Base-by-base conservation (phyloP, 2,113 vertebrate species). In the Silurus asotus region DNA sequence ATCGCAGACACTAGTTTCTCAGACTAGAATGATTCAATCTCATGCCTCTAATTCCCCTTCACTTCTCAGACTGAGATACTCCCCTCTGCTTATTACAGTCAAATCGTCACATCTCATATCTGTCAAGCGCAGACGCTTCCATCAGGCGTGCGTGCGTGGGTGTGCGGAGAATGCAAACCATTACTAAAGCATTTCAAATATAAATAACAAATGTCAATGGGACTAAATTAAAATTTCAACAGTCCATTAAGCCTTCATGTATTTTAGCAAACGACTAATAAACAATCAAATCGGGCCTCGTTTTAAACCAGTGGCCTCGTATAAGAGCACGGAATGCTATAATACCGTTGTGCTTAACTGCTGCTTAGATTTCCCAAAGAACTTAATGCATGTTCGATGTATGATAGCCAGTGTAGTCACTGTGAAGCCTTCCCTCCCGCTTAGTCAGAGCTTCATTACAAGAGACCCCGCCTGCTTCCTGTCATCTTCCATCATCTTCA, bases 21-120 rank as follows among this genome's bases (percentile, higher is more conserved):
- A 64, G 83, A 85, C 84, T 89, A 84, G 89, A 91, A 88, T 53
- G 86, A 88, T 91, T 82, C 86, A 89, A 88, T 87, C 87, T 89
- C 82, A 70, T 59, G 86, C 86, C 83, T 88, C 69, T 86, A 70
- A 78, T 84, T 89, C 76, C 61, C 83, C 53, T 49, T 64, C 69
- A 28, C 76, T 69, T 87, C 55, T 65, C 65, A 56, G 65, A 83
- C 69, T 76, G 64, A 79, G 56, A 83, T 82, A 64, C 84, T 72
- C 55, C 75, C 58, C 81, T 83, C 77, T 59, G 74, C 69, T 89
- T 82, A 91, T 86, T 88, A 87, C 23, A 61, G 84, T 89, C 88
- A 88, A 84, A 89, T 65, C 70, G 23, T 69, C 80, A 74, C 85
- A 45, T 87, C 76, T 85, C 45, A 53, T 45, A 76, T 90, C 86